A percentile compares a stretch with the other conserved stretches of the same genome.
phyloP scores from a whole-genome alignment of 2,797 vertebrate genomes.

The Setipinna tenuifilis region DNA sequence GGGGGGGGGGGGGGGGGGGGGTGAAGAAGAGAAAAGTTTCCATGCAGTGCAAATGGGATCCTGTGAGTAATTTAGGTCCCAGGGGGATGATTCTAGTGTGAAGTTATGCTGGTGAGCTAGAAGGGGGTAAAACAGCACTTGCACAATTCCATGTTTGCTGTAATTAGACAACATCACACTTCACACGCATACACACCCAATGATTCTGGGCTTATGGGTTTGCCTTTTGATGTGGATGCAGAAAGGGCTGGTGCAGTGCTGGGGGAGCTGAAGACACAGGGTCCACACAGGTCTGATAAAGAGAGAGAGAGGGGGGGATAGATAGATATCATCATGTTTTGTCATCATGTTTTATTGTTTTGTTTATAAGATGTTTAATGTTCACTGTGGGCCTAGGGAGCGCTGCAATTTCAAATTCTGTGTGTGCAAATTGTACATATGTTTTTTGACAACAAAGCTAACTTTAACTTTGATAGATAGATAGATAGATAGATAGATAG shows the following conservation, averaged over 20 bases:
- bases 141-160: slow-evolving; percentile 23
- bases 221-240: background rate
- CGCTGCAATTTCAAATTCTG: too few relatives aligned
- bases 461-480: too few relatives aligned
- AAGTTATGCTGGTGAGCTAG: background rate
- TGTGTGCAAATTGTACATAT: too few relatives aligned
- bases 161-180: slow-evolving; percentile 5
- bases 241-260: background rate
- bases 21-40: slow-evolving; percentile 15
- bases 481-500: too few relatives aligned
- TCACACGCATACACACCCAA: background rate
- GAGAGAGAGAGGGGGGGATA: background rate
- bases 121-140: slow-evolving; percentile 12
- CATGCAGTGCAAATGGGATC: slow-evolving; percentile 13
- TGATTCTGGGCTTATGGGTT: background rate
- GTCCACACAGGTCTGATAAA: background rate
- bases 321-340: too few relatives aligned
- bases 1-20: too few relatives aligned
- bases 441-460: too few relatives aligned
- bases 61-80: slow-evolving; percentile 22
- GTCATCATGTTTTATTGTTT: too few relatives aligned
- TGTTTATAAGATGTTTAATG: too few relatives aligned
- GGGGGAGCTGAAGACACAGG: background rate
- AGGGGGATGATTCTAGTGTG: slow-evolving; percentile 12
- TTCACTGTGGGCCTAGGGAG: too few relatives aligned